Evolutionary conservation across 2,113 vertebrate genomes (phyloP).

Genomic region (Coturnix japonica): DNA sequence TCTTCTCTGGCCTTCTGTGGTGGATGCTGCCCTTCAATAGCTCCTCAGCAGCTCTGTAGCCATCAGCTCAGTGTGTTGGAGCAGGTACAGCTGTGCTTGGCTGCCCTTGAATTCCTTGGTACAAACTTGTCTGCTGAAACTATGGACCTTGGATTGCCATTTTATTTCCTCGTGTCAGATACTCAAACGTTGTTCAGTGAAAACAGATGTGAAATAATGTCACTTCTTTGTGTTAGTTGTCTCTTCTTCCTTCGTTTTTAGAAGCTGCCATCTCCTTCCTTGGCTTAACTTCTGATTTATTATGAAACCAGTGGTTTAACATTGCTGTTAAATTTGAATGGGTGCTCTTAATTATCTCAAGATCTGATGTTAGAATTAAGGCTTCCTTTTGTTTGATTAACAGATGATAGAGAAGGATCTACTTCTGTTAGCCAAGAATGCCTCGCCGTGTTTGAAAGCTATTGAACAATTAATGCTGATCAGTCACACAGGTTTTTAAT

Average conservation of each 20-base stretch:
- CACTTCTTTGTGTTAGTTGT: background rate
- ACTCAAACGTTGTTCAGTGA: background rate
- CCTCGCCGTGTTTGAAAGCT: background rate
- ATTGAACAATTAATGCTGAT: background rate
- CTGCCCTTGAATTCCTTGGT: background rate
- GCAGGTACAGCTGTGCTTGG: background rate
- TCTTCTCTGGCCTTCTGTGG: background rate
- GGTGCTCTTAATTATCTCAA: background rate
- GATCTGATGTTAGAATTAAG: background rate
- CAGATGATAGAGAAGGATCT: background rate
- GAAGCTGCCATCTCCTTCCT: background rate
- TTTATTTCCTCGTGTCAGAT: background rate
- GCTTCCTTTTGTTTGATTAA: background rate
- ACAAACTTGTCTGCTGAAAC: background rate
- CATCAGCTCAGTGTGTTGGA: background rate
- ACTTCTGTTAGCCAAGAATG: background rate
- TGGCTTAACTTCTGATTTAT: background rate
- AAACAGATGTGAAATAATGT: background rate
- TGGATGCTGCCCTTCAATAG: background rate
- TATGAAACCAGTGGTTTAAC: background rate
- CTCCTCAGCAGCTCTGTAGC: background rate
- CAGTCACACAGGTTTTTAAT: background rate
- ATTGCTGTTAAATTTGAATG: background rate
- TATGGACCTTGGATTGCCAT: background rate
- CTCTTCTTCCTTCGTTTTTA: background rate